Evolutionary conservation across 2,113 vertebrate genomes (phyloP), one percentile per base, ranked within the genome.

Genomic region (Rhea pennata): DNA sequence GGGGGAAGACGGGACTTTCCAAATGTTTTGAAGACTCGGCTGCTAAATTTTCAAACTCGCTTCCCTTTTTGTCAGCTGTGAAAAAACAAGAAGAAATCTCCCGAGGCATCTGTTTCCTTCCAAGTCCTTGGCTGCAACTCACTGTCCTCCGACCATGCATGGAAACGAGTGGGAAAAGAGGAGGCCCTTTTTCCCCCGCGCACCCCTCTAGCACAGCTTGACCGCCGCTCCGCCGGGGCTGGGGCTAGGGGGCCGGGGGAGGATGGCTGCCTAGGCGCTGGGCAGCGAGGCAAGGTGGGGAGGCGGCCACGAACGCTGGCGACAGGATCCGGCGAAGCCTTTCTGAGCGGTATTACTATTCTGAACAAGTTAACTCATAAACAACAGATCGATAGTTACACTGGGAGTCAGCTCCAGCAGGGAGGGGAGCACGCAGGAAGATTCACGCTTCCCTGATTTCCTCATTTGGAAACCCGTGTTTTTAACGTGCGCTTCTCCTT

Each of bases 281-380:
- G 76, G 82, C 58, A 39, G 46, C 46, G 12, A 48, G 46, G 46
- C 46, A 48, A 48, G 46, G 46, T 17, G 46, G 46, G 33, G 59
- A 96, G 76, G 80, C 59, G 92, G 78, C n/a, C 2, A 0, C 23
- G n/a, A 71, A 61, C 56, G 59, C 64, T 1, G 12, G 46, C 13
- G 7, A 48, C 46, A 19, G 33, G 46, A 54, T 64, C 59, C 5
- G 31, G 39, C 19, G 12, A 70, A 53, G 10, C 53, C 36, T 58
- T 67, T 88, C 67, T 9, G 22, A 84, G 66, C 33, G 36, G 88
- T 87, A 94, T 39, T 92, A 81, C 80, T 96, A 91, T 95, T 96
- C 94, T 12, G 46, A 82, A 94, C 53, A 36, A 94, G 94, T 84
- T 61, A 94, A 96, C 64, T 91, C 87, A 92, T 78, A 87, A 88